Percentiles rank a stretch among this genome's conserved stretches.
phyloP scores from a whole-genome alignment of 30 jellyfish, hydroid and myxozoan species.

The Phacellophora camtschatica region DNA sequence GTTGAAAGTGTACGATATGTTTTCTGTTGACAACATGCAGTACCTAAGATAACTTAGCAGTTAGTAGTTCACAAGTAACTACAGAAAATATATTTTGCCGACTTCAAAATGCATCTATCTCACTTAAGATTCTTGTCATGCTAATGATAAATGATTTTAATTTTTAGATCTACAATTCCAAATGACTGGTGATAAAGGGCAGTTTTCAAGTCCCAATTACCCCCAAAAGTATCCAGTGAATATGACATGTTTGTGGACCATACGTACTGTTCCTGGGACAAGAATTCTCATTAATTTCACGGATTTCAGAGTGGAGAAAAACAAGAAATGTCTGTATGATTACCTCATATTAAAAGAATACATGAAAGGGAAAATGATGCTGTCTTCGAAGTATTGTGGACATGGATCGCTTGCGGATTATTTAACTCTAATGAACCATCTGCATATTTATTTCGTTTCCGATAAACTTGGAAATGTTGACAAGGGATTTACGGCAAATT shows the following conservation, averaged over 20 bases:
- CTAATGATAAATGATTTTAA: neutral
- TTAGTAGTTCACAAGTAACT: no score
- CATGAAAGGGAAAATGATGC: slow-evolving; percentile 37
- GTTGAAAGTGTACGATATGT: no score
- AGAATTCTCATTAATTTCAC: slow-evolving; percentile 48
- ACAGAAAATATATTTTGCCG: no score
- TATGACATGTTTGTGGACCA: slow-evolving; percentile 72
- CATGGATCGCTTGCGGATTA: slow-evolving; percentile 9
- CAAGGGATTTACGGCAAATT: slow-evolving; percentile 22
- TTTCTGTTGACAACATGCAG: no score
- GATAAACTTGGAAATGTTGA: slow-evolving; percentile 56
- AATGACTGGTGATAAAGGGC: slow-evolving; percentile 59
- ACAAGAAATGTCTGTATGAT: slow-evolving; percentile 52
- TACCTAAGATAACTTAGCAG: no score
- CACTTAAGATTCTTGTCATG: no score
- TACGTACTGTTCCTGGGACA: slow-evolving; percentile 27
- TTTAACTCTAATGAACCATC: slow-evolving; percentile 18
- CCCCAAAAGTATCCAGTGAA: slow-evolving; percentile 73
- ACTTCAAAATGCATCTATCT: no score
- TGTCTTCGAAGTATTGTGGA: slow-evolving; percentile 55
- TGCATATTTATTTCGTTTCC: slow-evolving; percentile 34
- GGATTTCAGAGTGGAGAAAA: slow-evolving; percentile 38
- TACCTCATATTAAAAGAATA: slow-evolving; percentile 31
- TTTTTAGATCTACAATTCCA: slow-evolving; percentile 50
- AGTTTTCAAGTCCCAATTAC: slow-evolving; percentile 68